Conservation (phyloP, 2,797 vertebrate genomes). For the Diceros bicornis region DNA sequence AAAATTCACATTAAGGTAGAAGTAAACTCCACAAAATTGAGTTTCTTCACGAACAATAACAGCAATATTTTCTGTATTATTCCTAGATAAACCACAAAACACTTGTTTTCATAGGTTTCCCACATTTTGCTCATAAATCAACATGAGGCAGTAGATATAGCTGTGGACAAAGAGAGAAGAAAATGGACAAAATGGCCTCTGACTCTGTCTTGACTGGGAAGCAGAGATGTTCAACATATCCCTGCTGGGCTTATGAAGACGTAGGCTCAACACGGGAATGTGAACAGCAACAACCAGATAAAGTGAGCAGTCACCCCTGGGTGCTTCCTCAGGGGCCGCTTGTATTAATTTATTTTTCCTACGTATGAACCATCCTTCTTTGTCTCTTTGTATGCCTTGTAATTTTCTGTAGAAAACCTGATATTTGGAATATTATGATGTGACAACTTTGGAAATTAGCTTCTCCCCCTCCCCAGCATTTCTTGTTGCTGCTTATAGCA, state of each 20-base stretch:
- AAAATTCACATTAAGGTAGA: constrained; percentile 89
- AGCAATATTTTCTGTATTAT: constrained; percentile 82
- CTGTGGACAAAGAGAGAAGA: constrained; percentile 38
- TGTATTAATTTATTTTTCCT: background rate
- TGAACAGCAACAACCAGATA: constrained; percentile 72
- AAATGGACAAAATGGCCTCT: background rate
- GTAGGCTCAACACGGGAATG: constrained; percentile 81
- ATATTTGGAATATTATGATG: background rate
- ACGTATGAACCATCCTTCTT: background rate
- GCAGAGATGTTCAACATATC: constrained; percentile 57
- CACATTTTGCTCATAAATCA: constrained; percentile 81
- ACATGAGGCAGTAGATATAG: constrained; percentile 61
- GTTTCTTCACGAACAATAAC: constrained; percentile 88
- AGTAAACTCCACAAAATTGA: constrained; percentile 89
- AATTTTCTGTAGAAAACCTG: background rate
- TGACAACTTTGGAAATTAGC: background rate
- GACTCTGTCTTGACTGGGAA: constrained; percentile 44
- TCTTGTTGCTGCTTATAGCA: background rate
- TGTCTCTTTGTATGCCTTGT: background rate
- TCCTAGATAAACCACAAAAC: background rate
- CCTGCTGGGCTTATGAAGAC: constrained; percentile 61
- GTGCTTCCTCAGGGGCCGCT: background rate
- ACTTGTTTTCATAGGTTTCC: constrained; percentile 77
- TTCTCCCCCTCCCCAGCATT: background rate
- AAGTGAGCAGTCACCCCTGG: no score